Percentiles rank a stretch among this genome's conserved stretches.
Conservation (phyloP, 2,113 vertebrate genomes). For the Seriola dumerili region DNA sequence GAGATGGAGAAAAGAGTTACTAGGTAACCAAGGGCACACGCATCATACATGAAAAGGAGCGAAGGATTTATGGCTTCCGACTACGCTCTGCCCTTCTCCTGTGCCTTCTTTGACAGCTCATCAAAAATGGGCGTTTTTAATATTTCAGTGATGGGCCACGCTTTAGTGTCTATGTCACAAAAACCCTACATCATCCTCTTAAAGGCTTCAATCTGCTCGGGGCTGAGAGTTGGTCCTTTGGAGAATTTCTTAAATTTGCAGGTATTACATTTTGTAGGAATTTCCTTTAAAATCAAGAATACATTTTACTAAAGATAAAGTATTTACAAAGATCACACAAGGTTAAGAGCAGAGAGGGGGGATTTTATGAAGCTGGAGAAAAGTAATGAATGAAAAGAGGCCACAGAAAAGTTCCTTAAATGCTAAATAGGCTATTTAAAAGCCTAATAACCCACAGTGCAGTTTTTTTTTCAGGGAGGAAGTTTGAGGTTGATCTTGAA, state of each 20-base stretch:
- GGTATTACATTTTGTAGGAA: background rate
- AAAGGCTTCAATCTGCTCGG: background rate
- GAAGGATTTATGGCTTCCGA: conserved; percentile 58
- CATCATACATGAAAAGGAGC: conserved; percentile 72
- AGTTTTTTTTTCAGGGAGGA: conserved; percentile 9
- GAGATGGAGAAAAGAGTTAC: conserved; percentile 84
- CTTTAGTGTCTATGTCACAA: conserved; percentile 5
- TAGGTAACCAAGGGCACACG: conserved; percentile 86
- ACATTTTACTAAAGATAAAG: background rate
- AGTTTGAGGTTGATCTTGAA: conserved; percentile 22
- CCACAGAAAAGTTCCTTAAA: conserved; percentile 10
- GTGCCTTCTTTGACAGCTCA: conserved; percentile 51
- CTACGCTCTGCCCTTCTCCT: conserved; percentile 51
- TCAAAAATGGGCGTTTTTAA: conserved; percentile 36
- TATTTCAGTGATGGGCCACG: conserved; percentile 10
- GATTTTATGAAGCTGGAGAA: conserved; percentile 2
- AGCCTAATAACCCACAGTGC: conserved; percentile 17
- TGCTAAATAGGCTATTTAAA: conserved; percentile 35
- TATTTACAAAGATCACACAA: conserved; percentile 33
- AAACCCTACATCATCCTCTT: background rate
- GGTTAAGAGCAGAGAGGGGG: background rate
- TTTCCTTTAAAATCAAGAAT: conserved; percentile 14
- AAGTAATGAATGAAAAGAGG: conserved; percentile 30
- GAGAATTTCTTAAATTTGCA: background rate
- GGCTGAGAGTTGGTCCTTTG: background rate